These are phyloP conservation scores for Nothocercus nigrocapillus DNA, from an alignment of 2,113 vertebrate species.

Conservation along the genomic window DNA sequence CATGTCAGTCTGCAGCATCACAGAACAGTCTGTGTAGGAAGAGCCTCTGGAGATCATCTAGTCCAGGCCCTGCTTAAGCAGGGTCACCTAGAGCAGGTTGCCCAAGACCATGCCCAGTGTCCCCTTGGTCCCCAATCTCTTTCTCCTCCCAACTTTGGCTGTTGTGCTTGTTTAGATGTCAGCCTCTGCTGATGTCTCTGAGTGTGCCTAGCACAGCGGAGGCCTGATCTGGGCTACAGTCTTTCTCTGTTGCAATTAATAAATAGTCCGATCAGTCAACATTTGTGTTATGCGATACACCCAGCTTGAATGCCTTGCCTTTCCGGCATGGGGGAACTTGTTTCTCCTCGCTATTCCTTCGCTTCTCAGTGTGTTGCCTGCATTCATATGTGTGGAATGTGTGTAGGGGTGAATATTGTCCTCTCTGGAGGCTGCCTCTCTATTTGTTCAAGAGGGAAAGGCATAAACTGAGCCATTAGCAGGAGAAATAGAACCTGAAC, in stretches of 20 bases:
- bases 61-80: no score
- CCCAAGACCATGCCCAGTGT: no score
- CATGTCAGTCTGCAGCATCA: not conserved
- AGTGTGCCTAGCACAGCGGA: not conserved
- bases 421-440: conserved; percentile 14
- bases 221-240: not conserved
- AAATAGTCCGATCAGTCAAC: not conserved
- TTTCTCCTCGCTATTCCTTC: not conserved
- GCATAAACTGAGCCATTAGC: conserved; percentile 56
- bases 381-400: not conserved
- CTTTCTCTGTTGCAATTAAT: not conserved
- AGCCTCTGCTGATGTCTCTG: not conserved
- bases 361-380: not conserved
- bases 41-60: no score
- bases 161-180: not conserved
- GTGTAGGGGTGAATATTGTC: not conserved
- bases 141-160: not conserved
- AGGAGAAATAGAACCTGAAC: conserved; percentile 59
- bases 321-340: not conserved
- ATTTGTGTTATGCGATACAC: not conserved
- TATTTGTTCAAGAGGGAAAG: conserved; percentile 44
- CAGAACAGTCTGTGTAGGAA: no score
- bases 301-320: not conserved
- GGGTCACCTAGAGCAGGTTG: no score
- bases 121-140: not conserved